Evolutionary conservation across 2,113 vertebrate species (phyloP).

Genomic region (Empidonax traillii): DNA sequence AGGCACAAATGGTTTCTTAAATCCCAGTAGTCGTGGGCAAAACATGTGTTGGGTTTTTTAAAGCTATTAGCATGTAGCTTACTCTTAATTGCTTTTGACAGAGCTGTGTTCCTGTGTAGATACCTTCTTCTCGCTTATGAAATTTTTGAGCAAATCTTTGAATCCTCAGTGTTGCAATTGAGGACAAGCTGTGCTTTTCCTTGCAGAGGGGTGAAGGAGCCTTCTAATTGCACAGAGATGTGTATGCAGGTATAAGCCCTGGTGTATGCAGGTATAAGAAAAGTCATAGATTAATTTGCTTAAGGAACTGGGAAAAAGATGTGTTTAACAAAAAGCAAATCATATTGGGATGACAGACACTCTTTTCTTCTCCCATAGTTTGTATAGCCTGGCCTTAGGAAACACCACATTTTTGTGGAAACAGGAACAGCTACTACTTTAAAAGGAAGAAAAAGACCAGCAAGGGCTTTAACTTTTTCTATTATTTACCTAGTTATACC

Average conservation of each 20-base stretch:
- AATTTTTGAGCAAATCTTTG: not conserved
- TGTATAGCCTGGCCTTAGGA: not conserved
- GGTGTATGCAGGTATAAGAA: not conserved
- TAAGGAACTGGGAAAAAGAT: not conserved
- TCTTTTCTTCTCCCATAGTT: not conserved
- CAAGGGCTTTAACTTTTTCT: not conserved
- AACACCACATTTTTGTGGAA: not conserved
- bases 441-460: not conserved
- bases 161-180: not conserved
- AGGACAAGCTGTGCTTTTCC: not conserved
- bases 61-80: not conserved
- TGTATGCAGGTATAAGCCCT: not conserved
- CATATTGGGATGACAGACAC: not conserved
- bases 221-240: not conserved
- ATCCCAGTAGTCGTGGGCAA: not conserved
- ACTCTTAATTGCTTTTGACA: not conserved
- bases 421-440: not conserved
- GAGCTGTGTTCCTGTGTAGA: not conserved
- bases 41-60: not conserved
- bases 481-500: not conserved
- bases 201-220: not conserved
- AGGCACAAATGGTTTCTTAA: not conserved
- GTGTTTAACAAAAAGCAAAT: not conserved
- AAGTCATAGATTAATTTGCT: not conserved
- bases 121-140: not conserved